These are phyloP conservation scores for Urocitellus parryii DNA, from an alignment of 2,113 vertebrate genomes.

Conservation along the genomic window DNA sequence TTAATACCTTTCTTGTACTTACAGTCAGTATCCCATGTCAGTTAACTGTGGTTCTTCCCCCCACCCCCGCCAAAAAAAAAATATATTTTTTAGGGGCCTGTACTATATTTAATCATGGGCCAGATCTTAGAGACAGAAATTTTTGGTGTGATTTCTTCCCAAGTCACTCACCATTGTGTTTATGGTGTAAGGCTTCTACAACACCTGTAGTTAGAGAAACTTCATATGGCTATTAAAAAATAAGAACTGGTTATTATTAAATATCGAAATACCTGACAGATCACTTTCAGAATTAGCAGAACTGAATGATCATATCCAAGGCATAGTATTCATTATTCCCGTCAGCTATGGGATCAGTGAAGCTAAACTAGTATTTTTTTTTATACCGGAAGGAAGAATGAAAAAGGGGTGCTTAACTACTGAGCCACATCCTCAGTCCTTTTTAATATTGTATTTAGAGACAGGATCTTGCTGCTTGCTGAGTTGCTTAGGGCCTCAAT, in stretches of 20 bases:
- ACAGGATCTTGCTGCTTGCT: too few relatives aligned
- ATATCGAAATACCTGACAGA: neutral
- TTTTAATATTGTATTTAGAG: too few relatives aligned
- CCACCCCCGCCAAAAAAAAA: neutral
- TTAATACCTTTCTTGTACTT: neutral
- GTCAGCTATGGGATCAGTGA: neutral
- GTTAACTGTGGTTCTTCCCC: neutral
- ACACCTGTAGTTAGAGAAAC: neutral
- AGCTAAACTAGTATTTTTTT: neutral
- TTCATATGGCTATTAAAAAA: slow-evolving; percentile 22
- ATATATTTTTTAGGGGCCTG: neutral
- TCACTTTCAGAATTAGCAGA: neutral
- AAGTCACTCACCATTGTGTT: slow-evolving; percentile 12
- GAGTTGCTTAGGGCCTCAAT: too few relatives aligned
- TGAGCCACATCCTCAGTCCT: too few relatives aligned
- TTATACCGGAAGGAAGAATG: too few relatives aligned
- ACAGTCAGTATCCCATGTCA: neutral
- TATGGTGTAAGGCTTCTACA: neutral
- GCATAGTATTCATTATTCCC: neutral
- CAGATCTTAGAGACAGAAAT: neutral
- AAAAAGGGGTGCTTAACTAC: too few relatives aligned
- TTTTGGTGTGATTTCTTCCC: slow-evolving; percentile 16
- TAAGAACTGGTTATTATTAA: slow-evolving; percentile 35
- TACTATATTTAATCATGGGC: neutral
- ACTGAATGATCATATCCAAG: slow-evolving; percentile 19